Conservation (phyloP, 2,797 vertebrate genomes). For the Molossus alvarezi region DNA sequence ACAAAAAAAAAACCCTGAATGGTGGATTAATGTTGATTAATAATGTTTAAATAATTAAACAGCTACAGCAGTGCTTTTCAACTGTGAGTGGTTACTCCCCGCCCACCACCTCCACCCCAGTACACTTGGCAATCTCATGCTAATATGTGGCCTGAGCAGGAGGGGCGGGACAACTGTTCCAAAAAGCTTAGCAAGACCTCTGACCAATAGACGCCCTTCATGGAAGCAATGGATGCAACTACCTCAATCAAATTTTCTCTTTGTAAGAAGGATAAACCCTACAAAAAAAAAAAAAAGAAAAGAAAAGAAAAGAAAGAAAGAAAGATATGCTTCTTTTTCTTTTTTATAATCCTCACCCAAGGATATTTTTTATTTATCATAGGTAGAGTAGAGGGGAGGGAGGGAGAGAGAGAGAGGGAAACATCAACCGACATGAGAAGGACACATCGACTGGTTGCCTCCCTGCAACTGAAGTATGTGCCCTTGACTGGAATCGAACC, state of each 20-base stretch:
- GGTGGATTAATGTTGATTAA: not conserved
- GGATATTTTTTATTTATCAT: no score
- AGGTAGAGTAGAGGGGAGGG: no score
- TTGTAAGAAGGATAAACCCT: not conserved
- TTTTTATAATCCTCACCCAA: no score
- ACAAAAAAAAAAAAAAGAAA: not conserved
- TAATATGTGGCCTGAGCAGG: not conserved
- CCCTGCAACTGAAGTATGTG: no score
- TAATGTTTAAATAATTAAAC: not conserved
- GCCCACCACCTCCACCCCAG: accelerated
- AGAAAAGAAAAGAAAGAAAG: not conserved
- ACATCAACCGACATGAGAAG: no score
- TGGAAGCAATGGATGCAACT: not conserved
- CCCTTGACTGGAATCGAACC: no score
- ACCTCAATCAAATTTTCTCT: not conserved
- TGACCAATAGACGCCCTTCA: not conserved
- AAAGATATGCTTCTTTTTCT: no score
- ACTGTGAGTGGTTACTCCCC: not conserved
- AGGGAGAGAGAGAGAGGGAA: no score
- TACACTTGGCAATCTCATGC: not conserved
- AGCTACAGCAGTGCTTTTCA: not conserved
- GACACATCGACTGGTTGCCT: no score
- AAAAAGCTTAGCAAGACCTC: not conserved
- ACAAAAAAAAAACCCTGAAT: not conserved
- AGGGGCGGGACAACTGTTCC: not conserved